These are phyloP conservation scores for Platerodrilus igneus DNA, from an alignment of 2,888 invertebrate species.

Conservation along the genomic window DNA sequence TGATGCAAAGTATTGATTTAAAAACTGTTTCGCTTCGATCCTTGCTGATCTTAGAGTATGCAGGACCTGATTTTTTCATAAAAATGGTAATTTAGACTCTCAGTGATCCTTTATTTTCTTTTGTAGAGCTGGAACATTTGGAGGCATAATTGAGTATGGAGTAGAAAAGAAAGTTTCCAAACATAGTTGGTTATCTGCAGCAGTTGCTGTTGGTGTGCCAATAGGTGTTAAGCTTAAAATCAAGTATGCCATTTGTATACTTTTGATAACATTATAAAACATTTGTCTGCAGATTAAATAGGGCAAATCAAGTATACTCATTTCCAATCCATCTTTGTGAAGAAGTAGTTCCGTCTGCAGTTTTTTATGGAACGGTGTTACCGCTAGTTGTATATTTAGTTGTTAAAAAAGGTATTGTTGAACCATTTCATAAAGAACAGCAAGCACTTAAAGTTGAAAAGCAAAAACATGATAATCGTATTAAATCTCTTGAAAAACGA, in stretches of 20 bases:
- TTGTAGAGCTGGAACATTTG: slow-evolving; percentile 83
- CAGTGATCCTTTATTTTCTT: too few relatives aligned
- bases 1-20: too few relatives aligned
- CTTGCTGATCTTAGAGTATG: too few relatives aligned
- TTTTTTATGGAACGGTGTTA: slow-evolving; percentile 90
- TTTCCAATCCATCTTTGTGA: slow-evolving; percentile 90
- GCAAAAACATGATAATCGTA: slow-evolving; percentile 74
- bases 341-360: slow-evolving; percentile 80
- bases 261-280: too few relatives aligned
- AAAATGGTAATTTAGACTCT: too few relatives aligned
- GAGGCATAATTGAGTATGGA: slow-evolving; percentile 83
- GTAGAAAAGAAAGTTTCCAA: slow-evolving; percentile 90
- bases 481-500: slow-evolving; percentile 71
- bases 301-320: slow-evolving; percentile 82
- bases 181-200: slow-evolving; percentile 81
- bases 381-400: slow-evolving; percentile 78
- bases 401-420: slow-evolving; percentile 79
- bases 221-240: slow-evolving; percentile 85
- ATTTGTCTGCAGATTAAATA: slow-evolving; percentile 60
- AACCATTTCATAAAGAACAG: slow-evolving; percentile 75
- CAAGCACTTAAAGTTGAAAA: slow-evolving; percentile 76
- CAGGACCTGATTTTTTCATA: too few relatives aligned
- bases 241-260: slow-evolving; percentile 62
- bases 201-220: slow-evolving; percentile 80
- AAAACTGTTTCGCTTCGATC: too few relatives aligned